Percentiles rank a stretch among this genome's conserved stretches.
phyloP scores from a whole-genome alignment of 2,113 vertebrate species.

The Neopipo cinnamomea region DNA sequence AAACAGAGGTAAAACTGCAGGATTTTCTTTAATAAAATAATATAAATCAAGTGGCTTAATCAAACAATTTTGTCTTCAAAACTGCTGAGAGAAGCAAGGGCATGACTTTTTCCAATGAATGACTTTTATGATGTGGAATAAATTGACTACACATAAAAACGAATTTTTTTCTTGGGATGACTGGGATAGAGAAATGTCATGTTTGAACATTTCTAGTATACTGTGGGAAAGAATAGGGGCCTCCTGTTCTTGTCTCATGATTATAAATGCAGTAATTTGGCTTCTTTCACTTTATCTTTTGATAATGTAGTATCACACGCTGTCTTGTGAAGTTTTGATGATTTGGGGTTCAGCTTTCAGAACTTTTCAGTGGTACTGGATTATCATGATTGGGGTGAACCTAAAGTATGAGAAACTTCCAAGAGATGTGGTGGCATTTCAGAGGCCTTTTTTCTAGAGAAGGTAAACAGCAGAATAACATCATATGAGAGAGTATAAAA shows the following conservation, averaged over 20 bases:
- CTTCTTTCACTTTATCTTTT: not conserved
- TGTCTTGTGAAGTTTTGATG: not conserved
- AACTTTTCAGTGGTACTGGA: not conserved
- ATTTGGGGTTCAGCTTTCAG: not conserved
- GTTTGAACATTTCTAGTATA: not conserved
- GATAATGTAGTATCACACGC: not conserved
- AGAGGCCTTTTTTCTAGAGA: not conserved
- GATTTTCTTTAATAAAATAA: not conserved
- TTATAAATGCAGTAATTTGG: not conserved
- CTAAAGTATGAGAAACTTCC: not conserved
- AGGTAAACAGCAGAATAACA: not conserved
- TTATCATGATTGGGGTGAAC: not conserved
- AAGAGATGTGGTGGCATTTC: not conserved
- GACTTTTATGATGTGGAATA: not conserved
- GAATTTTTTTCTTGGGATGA: not conserved
- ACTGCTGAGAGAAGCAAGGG: rapidly evolving
- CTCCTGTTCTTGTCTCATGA: not conserved
- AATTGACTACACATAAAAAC: not conserved
- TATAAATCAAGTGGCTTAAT: not conserved
- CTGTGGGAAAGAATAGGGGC: not conserved
- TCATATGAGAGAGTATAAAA: not conserved
- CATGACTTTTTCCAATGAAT: not conserved
- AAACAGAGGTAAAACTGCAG: rapidly evolving
- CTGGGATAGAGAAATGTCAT: not conserved
- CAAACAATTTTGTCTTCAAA: not conserved